Percentiles rank a stretch among this genome's conserved stretches.
phyloP scores from a whole-genome alignment of 2,113 vertebrate genomes.

The Silurus glanis region DNA sequence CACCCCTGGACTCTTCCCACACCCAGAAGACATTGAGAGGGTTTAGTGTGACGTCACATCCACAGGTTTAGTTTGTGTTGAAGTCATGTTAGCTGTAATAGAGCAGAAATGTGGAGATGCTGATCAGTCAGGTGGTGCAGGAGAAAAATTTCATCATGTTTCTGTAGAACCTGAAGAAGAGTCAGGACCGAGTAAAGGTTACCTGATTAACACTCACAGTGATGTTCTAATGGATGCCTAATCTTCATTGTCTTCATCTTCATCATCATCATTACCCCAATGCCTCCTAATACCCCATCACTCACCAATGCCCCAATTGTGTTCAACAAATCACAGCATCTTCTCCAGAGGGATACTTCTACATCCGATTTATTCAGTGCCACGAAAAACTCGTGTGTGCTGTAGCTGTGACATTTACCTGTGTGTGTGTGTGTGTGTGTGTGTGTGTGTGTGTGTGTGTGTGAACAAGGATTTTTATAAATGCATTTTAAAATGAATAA shows the following conservation, averaged over 20 bases:
- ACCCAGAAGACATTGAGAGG: too few species aligned
- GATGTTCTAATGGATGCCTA: neutral
- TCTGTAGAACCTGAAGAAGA: too few species aligned
- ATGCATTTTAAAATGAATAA: too few species aligned
- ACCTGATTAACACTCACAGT: neutral
- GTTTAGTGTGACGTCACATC: too few species aligned
- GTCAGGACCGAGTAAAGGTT: neutral
- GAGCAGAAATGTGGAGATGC: too few species aligned
- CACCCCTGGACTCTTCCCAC: too few species aligned
- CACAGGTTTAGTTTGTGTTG: too few species aligned
- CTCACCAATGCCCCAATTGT: neutral
- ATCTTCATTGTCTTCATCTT: neutral
- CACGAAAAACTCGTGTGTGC: neutral
- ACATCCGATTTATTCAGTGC: neutral
- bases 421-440: neutral
- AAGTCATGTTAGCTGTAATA: too few species aligned
- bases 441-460: too few species aligned
- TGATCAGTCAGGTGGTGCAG: too few species aligned
- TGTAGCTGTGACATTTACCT: neutral
- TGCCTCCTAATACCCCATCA: neutral
- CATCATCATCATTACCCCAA: neutral
- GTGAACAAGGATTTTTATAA: too few species aligned
- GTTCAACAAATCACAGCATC: neutral
- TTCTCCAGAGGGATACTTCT: neutral
- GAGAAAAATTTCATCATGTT: too few species aligned